These are phyloP conservation scores for Meiosimyza decipiens DNA, from an alignment of 2,888 invertebrate genomes.

Conservation along the genomic window DNA sequence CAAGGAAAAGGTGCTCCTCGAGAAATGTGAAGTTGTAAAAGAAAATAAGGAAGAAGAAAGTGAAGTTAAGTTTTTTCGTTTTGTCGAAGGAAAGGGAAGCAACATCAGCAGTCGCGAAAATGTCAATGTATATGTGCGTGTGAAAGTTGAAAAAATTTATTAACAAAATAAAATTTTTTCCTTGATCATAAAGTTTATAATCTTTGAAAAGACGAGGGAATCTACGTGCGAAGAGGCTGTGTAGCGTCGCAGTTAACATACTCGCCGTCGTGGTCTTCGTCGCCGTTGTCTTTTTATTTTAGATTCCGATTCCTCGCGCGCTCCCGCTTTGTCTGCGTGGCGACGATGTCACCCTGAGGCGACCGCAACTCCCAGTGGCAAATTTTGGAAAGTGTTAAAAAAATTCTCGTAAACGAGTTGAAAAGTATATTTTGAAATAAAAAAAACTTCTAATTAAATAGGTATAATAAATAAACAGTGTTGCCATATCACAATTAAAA, in stretches of 20 bases:
- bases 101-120: slow-evolving; percentile 6
- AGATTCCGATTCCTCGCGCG: neutral
- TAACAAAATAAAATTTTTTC: slow-evolving; percentile 7
- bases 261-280: neutral
- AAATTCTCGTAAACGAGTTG: slow-evolving; percentile 15
- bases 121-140: slow-evolving; percentile 40
- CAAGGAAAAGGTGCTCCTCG: slow-evolving; percentile 12
- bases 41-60: slow-evolving; percentile 26
- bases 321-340: slow-evolving; percentile 20
- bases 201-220: too few species aligned
- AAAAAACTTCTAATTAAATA: slow-evolving; percentile 19
- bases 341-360: slow-evolving; percentile 29
- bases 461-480: slow-evolving; percentile 32
- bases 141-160: slow-evolving; percentile 31
- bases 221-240: too few species aligned
- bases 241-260: too few species aligned
- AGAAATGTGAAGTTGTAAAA: slow-evolving; percentile 23
- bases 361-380: slow-evolving; percentile 18
- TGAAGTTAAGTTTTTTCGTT: slow-evolving; percentile 2
- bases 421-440: slow-evolving; percentile 20
- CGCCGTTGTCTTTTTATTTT: slow-evolving; percentile 13
- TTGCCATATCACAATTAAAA: slow-evolving; percentile 38
- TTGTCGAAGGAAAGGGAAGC: slow-evolving; percentile 11
- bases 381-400: slow-evolving; percentile 10
- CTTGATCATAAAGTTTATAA: neutral